Evolutionary conservation across 2,113 vertebrate species (phyloP).

Genomic region (Pluvialis apricaria): DNA sequence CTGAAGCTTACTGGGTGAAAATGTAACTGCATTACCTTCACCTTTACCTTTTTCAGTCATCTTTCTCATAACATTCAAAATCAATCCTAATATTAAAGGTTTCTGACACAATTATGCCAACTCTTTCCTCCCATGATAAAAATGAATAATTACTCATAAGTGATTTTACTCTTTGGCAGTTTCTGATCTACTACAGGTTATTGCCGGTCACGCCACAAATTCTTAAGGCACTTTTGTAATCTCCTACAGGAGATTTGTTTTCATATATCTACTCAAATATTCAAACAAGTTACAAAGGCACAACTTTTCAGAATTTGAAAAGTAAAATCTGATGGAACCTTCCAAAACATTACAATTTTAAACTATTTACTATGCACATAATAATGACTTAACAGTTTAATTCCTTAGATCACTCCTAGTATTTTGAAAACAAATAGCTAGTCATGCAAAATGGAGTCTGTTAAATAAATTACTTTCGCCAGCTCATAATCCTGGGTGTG

Average conservation of each 20-base stretch:
- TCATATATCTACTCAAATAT: background rate
- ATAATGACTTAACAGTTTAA: background rate
- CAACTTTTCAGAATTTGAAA: background rate
- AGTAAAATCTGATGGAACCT: background rate
- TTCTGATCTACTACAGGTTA: background rate
- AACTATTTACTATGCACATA: background rate
- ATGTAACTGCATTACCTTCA: background rate
- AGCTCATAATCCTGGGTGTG: constrained; percentile 13
- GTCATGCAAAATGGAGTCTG: constrained; percentile 25
- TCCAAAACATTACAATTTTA: background rate
- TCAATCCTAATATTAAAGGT: background rate
- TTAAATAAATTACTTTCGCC: constrained; percentile 6
- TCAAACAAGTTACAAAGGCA: background rate
- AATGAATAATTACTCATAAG: background rate
- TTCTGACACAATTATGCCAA: background rate
- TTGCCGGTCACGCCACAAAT: background rate
- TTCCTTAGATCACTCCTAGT: background rate
- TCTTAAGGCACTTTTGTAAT: background rate
- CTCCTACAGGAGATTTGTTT: background rate
- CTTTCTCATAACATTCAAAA: background rate
- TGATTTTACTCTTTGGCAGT: background rate
- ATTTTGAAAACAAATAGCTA: background rate
- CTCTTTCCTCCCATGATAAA: background rate
- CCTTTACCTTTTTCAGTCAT: background rate
- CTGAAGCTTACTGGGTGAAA: background rate